phyloP scores from a whole-genome alignment of 1,140 invertebrate species.

The Odontomachus brunneus region DNA sequence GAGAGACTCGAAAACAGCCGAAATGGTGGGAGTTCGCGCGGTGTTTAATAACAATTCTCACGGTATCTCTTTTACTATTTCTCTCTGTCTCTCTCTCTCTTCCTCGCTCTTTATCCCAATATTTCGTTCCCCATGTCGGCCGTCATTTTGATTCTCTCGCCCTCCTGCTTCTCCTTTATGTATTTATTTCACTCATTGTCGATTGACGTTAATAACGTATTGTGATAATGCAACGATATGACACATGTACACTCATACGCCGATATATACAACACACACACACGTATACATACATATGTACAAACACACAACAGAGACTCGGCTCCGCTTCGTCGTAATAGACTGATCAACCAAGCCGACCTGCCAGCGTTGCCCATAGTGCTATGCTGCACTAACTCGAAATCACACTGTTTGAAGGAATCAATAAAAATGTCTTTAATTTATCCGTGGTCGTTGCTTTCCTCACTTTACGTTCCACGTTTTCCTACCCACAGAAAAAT shows the following conservation, averaged over 20 bases:
- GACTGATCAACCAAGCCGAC: conserved; percentile 68
- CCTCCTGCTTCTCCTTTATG: conserved; percentile 38
- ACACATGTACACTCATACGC: neutral
- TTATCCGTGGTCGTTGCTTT: conserved; percentile 32
- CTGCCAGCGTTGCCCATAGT: conserved; percentile 58
- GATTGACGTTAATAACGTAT: conserved; percentile 65
- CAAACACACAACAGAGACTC: conserved; percentile 42
- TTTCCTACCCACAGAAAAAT: neutral
- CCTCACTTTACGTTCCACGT: conserved; percentile 17
- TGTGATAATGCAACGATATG: conserved; percentile 69
- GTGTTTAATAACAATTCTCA: conserved; percentile 17
- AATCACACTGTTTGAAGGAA: conserved; percentile 67
- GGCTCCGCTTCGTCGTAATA: conserved; percentile 66
- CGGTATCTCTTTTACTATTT: neutral
- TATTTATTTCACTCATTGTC: conserved; percentile 66
- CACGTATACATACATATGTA: neutral
- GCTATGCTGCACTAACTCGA: conserved; percentile 56
- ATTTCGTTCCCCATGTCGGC: conserved; percentile 46
- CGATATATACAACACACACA: neutral
- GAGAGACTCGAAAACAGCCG: conserved; percentile 52
- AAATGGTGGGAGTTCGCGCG: conserved; percentile 40
- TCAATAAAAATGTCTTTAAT: conserved; percentile 73
- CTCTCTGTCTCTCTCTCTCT: neutral
- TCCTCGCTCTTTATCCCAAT: neutral
- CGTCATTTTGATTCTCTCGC: conserved; percentile 52